These are phyloP conservation scores for Austrofundulus limnaeus DNA, from an alignment of 2,113 vertebrate genomes.

Conservation along the genomic window DNA sequence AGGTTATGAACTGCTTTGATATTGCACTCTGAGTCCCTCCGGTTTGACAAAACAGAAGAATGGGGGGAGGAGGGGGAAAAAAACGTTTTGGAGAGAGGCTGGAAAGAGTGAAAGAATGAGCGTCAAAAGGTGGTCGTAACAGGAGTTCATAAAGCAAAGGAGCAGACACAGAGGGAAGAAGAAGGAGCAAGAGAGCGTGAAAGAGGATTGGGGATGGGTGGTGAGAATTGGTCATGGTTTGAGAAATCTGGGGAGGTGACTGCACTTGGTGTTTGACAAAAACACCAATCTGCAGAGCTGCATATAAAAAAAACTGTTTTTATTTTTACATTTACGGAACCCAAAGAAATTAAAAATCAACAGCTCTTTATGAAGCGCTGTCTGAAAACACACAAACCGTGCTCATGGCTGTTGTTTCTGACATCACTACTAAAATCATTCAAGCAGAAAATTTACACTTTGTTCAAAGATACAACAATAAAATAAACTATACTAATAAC, in stretches of 20 bases:
- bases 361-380: background rate
- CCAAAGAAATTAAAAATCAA: background rate
- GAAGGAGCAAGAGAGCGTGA: slow-evolving; percentile 27
- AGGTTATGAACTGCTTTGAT: slow-evolving; percentile 63
- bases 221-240: slow-evolving; percentile 14
- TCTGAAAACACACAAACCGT: background rate
- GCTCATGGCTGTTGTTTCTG: background rate
- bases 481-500: background rate
- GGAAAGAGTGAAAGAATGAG: slow-evolving; percentile 20
- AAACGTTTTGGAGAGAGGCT: slow-evolving; percentile 24
- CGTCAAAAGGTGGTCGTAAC: slow-evolving; percentile 27
- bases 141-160: slow-evolving; percentile 46
- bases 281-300: background rate
- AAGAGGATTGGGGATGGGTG: slow-evolving; percentile 11
- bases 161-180: slow-evolving; percentile 13
- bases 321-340: background rate
- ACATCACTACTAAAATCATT: background rate
- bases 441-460: background rate
- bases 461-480: background rate
- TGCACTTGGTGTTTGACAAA: slow-evolving; percentile 23
- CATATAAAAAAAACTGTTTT: slow-evolving; percentile 7
- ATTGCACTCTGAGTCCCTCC: slow-evolving; percentile 48
- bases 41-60: slow-evolving; percentile 32
- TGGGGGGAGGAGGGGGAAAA: slow-evolving; percentile 13
- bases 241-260: slow-evolving; percentile 13